Percentiles rank a stretch among this genome's conserved stretches.
Conservation (phyloP, 2,888 invertebrate genomes). For the Sthenelais limicola region DNA sequence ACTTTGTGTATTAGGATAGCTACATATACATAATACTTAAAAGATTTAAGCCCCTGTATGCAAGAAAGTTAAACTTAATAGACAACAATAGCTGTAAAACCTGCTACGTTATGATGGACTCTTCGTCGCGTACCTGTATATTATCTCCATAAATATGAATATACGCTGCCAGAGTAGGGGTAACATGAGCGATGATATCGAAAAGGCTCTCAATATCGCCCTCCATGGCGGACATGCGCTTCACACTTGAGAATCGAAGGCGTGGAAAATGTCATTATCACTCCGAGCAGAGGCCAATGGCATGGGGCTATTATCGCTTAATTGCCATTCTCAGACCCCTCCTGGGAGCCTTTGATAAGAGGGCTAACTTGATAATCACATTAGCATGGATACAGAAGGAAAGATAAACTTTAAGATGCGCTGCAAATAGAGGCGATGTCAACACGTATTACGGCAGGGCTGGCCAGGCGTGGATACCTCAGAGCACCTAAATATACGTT, state of each 20-base stretch:
- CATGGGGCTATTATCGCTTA: conserved; percentile 16
- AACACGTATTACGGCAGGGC: background rate
- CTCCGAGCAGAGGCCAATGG: background rate
- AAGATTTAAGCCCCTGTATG: no score
- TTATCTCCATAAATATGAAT: no score
- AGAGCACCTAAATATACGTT: no score
- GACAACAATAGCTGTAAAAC: no score
- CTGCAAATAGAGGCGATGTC: background rate
- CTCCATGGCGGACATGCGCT: background rate
- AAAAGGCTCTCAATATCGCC: no score
- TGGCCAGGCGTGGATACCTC: background rate
- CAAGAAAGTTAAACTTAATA: no score
- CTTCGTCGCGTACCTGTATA: no score
- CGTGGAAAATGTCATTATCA: conserved; percentile 9
- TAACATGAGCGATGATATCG: no score
- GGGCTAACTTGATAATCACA: background rate
- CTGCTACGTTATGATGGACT: no score
- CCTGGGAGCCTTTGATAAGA: conserved; percentile 4
- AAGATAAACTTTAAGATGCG: background rate
- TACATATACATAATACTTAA: no score
- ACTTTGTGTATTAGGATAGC: no score
- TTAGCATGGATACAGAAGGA: conserved; percentile 3
- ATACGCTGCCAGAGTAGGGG: no score
- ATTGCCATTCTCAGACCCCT: background rate
- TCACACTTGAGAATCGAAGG: background rate